Evolutionary conservation across 1,140 invertebrate species (phyloP), one percentile per base, ranked within the genome.

Genomic region (Drosophila lacteicornis): DNA sequence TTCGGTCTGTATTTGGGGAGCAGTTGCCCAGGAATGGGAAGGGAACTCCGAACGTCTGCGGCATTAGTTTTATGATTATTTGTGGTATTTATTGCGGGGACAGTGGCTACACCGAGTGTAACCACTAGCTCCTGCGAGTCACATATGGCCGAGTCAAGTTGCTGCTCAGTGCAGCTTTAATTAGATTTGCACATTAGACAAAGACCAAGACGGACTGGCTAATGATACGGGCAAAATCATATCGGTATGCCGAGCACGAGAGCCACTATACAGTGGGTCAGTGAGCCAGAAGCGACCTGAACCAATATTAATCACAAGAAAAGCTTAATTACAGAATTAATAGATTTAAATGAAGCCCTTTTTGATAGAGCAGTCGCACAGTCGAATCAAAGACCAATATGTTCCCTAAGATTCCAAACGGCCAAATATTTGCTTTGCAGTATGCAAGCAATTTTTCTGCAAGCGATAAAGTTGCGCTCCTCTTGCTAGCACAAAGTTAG

Each of bases 1-100:
- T 63, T 51, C 45, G 43, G 40, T 45, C 51, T 59, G 61, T 55
- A 61, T 80, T 80, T 62, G 67, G 65, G 46, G 30, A 70, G 75
- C 42, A 65, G 43, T 12, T 49, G 43, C n/a, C 56, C 22, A 30
- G 27, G 33, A 68, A 42, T 59, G 49, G 56, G 47, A 22, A 59
- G 63, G 59, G 59, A 63, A 38, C 69, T 47, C 49, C 51, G 36
- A 70, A 45, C 38, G 77, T 68, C 84, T 79, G 75, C 74, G 79
- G 85, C 75, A 86, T 90, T 90, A 90, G 75, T 90, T 90, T 90
- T 90, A 90, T 90, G 86, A 90, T 90, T 90, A 90, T 90, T 90
- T 90, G 86, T 90, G 82, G 77, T 73, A 63, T 76, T 85, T 90
- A 81, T 85, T 82, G 76, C 66, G 79, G 70, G 59, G 51, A 59